Conservation (phyloP, 2,797 vertebrate species). For the Helostoma temminkii region DNA sequence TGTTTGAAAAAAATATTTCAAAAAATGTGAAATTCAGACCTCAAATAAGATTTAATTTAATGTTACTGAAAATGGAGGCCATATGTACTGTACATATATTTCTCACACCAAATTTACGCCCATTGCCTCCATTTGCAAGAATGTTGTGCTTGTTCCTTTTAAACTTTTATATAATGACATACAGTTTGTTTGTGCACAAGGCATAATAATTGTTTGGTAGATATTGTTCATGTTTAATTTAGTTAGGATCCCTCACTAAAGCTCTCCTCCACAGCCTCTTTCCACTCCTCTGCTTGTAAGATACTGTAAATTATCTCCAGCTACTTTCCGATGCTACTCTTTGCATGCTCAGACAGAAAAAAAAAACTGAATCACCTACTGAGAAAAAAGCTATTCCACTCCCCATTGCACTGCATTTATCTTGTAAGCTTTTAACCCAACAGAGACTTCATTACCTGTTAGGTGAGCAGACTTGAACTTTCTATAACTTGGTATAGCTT, state of each 20-base stretch:
- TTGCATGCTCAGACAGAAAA: conserved; percentile 87
- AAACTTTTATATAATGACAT: conserved; percentile 47
- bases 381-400: conserved; percentile 45
- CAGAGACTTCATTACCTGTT: conserved; percentile 39
- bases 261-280: conserved; percentile 23
- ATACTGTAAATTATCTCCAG: conserved; percentile 90
- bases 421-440: conserved; percentile 47
- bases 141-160: conserved; percentile 34
- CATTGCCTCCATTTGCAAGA: conserved; percentile 45
- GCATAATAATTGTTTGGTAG: conserved; percentile 19
- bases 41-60: conserved; percentile 52
- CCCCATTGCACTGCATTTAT: conserved; percentile 36
- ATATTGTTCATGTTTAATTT: conserved; percentile 50
- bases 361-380: conserved; percentile 30
- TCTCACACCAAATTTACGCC: conserved; percentile 56
- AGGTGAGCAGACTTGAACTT: conserved; percentile 28
- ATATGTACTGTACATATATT: conserved; percentile 57
- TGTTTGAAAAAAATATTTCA: conserved; percentile 41
- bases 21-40: conserved; percentile 65
- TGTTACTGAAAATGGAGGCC: conserved; percentile 56
- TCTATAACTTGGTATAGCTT: conserved; percentile 31
- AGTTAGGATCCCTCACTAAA: conserved; percentile 36
- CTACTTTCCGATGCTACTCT: conserved; percentile 73
- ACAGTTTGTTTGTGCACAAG: conserved; percentile 44
- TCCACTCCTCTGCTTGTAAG: conserved; percentile 83